Percentiles rank a stretch among this genome's conserved stretches.
Evolutionary conservation across 2,888 invertebrate species (phyloP).

Genomic region (Parnassius smintheus): DNA sequence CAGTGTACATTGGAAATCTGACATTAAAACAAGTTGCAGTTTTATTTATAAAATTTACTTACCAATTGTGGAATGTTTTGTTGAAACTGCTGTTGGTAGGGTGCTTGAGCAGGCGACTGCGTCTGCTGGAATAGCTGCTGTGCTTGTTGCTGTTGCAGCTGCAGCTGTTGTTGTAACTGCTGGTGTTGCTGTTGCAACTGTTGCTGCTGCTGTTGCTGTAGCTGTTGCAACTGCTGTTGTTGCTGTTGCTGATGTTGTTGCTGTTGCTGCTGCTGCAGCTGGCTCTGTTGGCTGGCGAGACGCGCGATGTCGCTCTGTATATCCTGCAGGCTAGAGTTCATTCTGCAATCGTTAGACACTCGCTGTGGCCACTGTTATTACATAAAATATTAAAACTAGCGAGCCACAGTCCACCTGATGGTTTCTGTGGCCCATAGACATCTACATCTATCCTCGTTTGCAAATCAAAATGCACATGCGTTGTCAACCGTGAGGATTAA

Average conservation of each 20-base stretch:
- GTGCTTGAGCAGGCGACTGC: slow-evolving; percentile 68
- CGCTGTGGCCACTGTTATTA: slow-evolving; percentile 32
- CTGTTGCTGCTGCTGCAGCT: slow-evolving; percentile 72
- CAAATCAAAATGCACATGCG: no score
- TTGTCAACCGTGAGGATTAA: no score
- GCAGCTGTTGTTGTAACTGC: slow-evolving; percentile 60
- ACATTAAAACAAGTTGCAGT: no score
- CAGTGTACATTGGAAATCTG: no score
- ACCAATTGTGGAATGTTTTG: slow-evolving; percentile 80
- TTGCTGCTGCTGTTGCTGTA: slow-evolving; percentile 78
- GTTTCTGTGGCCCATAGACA: no score
- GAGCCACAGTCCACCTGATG: no score
- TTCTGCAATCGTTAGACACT: slow-evolving; percentile 77
- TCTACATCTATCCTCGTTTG: no score
- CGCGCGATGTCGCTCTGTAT: slow-evolving; percentile 96
- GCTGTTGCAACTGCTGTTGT: slow-evolving; percentile 60
- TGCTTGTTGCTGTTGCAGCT: slow-evolving; percentile 76
- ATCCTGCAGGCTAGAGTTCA: slow-evolving; percentile 96
- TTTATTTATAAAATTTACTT: slow-evolving; percentile 41
- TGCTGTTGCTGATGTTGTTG: slow-evolving; percentile 77
- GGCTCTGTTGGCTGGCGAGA: slow-evolving; percentile 86
- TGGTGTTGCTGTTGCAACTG: slow-evolving; percentile 55
- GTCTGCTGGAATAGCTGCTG: slow-evolving; percentile 60
- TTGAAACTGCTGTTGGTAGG: slow-evolving; percentile 66
- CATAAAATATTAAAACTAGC: not conserved